phyloP scores from a whole-genome alignment of 2,888 invertebrate genomes.

The Calephelis perditalis region DNA sequence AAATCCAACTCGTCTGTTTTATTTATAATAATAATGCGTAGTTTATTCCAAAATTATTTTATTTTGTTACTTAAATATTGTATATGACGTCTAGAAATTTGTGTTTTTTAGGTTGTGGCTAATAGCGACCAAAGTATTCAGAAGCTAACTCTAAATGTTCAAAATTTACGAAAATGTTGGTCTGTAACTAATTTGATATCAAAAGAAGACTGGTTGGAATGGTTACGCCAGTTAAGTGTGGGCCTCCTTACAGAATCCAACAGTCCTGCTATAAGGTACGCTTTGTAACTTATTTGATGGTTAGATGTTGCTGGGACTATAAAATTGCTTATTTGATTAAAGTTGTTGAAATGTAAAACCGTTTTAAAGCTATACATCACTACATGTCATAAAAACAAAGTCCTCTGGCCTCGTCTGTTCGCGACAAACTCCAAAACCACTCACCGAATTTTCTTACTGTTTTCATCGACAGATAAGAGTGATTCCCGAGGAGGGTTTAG shows the following conservation, averaged over 20 bases:
- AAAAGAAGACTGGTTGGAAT: constrained; percentile 99
- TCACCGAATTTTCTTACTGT: too few relatives aligned
- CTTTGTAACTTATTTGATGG: neutral
- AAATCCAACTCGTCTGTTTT: too few relatives aligned
- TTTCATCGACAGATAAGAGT: too few relatives aligned
- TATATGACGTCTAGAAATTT: neutral
- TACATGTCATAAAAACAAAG: too few relatives aligned
- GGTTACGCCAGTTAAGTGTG: constrained; percentile 94
- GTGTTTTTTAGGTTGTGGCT: constrained; percentile 47
- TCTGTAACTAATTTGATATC: constrained; percentile 91
- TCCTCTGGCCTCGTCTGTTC: too few relatives aligned
- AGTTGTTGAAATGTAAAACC: too few relatives aligned
- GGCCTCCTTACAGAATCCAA: constrained; percentile 96
- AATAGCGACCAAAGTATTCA: constrained; percentile 81
- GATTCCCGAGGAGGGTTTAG: too few relatives aligned
- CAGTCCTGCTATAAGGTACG: constrained; percentile 89
- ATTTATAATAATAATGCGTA: too few relatives aligned
- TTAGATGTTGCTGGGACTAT: too few relatives aligned
- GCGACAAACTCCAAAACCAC: too few relatives aligned
- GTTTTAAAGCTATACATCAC: too few relatives aligned
- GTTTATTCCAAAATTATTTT: neutral
- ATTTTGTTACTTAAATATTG: neutral
- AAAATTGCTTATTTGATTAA: too few relatives aligned
- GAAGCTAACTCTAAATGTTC: constrained; percentile 87
- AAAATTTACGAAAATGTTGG: constrained; percentile 92